These are phyloP conservation scores for Apis florea DNA, from an alignment of 1,140 invertebrate species.

Conservation along the genomic window DNA sequence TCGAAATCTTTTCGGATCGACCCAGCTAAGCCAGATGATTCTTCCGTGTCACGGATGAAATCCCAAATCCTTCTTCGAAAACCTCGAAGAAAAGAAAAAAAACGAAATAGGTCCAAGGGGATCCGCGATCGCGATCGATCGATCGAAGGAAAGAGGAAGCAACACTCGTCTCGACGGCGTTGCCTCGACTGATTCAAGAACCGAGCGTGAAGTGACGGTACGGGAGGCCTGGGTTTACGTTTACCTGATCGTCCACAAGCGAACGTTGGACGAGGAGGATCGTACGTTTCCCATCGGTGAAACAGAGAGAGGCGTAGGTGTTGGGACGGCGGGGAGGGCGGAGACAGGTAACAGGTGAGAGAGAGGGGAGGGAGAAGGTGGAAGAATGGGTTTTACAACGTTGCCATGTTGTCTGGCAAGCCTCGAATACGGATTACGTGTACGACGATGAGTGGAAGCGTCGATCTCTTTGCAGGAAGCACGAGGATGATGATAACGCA, in stretches of 20 bases:
- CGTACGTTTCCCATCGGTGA: not conserved
- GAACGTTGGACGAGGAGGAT: not conserved
- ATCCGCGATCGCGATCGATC: slow-evolving; percentile 6
- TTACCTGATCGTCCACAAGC: slow-evolving; percentile 62
- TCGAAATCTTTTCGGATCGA: not conserved
- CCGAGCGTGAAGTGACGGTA: slow-evolving; percentile 64
- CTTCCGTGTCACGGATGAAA: not conserved
- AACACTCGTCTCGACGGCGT: slow-evolving; percentile 63
- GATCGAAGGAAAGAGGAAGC: not conserved
- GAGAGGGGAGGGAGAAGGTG: slow-evolving; percentile 57
- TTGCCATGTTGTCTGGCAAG: slow-evolving; percentile 74
- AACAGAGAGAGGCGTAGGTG: slow-evolving; percentile 26
- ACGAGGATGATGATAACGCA: slow-evolving; percentile 48
- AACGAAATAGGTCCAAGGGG: not conserved
- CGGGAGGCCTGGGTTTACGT: slow-evolving; percentile 61
- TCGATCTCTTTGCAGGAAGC: slow-evolving; percentile 29
- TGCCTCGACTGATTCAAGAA: slow-evolving; percentile 75
- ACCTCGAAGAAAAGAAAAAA: not conserved
- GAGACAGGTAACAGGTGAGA: slow-evolving; percentile 61
- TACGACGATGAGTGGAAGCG: slow-evolving; percentile 39
- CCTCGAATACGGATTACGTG: slow-evolving; percentile 48
- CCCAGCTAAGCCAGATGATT: not conserved
- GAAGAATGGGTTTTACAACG: slow-evolving; percentile 65
- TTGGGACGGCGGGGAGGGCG: slow-evolving; percentile 1
- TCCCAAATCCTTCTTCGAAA: not conserved